Evolutionary conservation across 2,113 vertebrate species (phyloP).

Genomic region (Crypturellus undulatus): DNA sequence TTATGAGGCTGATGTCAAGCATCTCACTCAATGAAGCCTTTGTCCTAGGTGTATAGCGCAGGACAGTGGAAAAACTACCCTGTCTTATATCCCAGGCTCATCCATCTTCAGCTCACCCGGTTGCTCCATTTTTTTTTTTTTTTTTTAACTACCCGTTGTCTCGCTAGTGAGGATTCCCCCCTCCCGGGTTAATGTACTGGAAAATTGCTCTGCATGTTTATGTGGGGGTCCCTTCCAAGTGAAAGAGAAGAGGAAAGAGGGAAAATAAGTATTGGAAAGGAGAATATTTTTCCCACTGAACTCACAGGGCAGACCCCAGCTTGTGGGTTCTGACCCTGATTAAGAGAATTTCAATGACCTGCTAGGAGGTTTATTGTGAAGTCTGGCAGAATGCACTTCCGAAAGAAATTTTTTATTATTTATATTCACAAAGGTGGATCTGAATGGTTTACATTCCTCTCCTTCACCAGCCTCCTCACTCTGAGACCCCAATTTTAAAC

Average conservation of each 20-base stretch:
- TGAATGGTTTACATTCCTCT: slow-evolving; percentile 64
- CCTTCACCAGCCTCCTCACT: not conserved
- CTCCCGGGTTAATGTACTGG: slow-evolving; percentile 98
- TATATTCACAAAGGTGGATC: slow-evolving; percentile 79
- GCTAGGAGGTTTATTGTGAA: slow-evolving; percentile 85
- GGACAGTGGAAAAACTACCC: slow-evolving; percentile 97
- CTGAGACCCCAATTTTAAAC: slow-evolving; percentile 13
- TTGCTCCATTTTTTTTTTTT: slow-evolving; percentile 75
- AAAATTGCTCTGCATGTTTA: slow-evolving; percentile 99
- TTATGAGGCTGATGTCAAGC: slow-evolving; percentile 99
- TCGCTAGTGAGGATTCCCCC: slow-evolving; percentile 91
- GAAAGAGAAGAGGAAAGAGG: slow-evolving; percentile 89
- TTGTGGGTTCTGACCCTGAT: slow-evolving; percentile 92
- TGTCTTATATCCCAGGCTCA: slow-evolving; percentile 93
- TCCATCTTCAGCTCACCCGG: slow-evolving; percentile 93
- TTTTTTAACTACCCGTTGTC: slow-evolving; percentile 75
- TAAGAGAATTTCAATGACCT: slow-evolving; percentile 85
- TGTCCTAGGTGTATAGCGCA: slow-evolving; percentile 92
- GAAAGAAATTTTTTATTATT: slow-evolving; percentile 83
- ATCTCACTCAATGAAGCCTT: slow-evolving; percentile 97
- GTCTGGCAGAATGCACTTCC: slow-evolving; percentile 84
- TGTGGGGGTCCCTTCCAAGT: slow-evolving; percentile 92
- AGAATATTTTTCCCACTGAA: slow-evolving; percentile 85
- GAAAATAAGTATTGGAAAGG: slow-evolving; percentile 82
- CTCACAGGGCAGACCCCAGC: slow-evolving; percentile 85